Conservation (phyloP, 2,797 vertebrate species). For the Sus cebifrons region DNA sequence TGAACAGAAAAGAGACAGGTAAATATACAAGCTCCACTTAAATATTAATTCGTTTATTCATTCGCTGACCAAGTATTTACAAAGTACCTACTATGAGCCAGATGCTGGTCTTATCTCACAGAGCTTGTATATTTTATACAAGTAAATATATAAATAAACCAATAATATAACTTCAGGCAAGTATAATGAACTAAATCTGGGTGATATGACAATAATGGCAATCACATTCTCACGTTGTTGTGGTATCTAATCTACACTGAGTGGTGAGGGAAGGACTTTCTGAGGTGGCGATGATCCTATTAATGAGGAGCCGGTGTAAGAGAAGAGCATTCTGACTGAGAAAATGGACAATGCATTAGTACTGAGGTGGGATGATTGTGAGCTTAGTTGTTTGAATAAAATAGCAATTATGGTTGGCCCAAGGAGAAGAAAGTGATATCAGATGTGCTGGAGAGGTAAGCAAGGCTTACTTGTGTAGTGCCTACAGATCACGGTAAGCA, state of each 20-base stretch:
- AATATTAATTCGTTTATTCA: neutral
- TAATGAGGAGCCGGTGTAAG: neutral
- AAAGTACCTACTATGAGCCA: neutral
- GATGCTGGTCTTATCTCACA: neutral
- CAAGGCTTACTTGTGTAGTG: neutral
- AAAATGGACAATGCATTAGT: neutral
- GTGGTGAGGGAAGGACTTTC: neutral
- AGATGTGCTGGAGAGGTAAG: neutral
- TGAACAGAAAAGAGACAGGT: neutral
- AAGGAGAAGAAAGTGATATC: neutral
- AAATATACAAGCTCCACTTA: neutral
- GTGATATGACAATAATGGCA: neutral
- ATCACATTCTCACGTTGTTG: neutral
- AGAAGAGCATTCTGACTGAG: neutral
- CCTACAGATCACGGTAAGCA: neutral
- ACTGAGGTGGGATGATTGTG: neutral
- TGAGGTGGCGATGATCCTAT: neutral
- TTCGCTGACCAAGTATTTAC: neutral
- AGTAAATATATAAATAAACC: neutral
- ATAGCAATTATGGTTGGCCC: neutral
- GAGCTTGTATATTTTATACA: neutral
- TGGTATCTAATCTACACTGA: neutral
- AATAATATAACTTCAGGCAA: neutral
- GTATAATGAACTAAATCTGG: neutral
- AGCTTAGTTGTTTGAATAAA: slow-evolving; percentile 42